Evolutionary conservation across 2,797 vertebrate genomes (phyloP).

Genomic region (Vultur gryphus): DNA sequence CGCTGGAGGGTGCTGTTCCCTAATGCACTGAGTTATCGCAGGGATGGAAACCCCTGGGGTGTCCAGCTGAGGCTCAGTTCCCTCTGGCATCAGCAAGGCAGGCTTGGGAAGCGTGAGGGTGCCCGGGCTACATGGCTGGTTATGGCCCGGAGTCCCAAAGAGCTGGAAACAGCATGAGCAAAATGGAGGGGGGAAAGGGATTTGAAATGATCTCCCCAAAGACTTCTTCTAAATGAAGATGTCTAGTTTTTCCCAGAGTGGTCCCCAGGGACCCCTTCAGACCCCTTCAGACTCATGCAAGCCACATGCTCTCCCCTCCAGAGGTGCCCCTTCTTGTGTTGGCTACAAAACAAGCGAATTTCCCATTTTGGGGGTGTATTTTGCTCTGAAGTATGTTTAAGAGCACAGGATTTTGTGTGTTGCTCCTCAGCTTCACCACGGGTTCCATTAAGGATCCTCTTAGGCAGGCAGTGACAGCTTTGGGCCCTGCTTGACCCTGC

Average conservation of each 20-base stretch:
- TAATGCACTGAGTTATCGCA: fast-evolving
- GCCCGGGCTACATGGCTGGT: not conserved
- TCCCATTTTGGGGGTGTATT: not conserved
- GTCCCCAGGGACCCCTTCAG: not conserved
- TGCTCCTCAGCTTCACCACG: not conserved
- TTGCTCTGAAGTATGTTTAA: not conserved
- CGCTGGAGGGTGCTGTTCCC: not conserved
- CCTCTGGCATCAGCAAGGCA: not conserved
- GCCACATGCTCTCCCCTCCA: not conserved
- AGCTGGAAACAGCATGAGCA: not conserved
- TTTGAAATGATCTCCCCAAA: not conserved
- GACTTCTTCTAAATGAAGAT: not conserved
- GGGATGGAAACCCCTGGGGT: not conserved
- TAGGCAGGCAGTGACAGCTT: not conserved
- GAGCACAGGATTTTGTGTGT: not conserved
- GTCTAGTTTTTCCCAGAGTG: not conserved
- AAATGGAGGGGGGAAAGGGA: not conserved
- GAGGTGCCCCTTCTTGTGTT: not conserved
- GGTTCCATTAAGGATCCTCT: not conserved
- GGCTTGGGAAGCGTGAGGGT: not conserved
- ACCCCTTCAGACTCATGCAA: not conserved
- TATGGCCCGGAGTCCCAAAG: not conserved
- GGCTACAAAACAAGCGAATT: not conserved
- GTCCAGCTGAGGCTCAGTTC: not conserved
- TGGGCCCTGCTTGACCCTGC: not conserved